Evolutionary conservation across 1,140 invertebrate species (phyloP).

Genomic region (Pogonomyrmex barbatus): DNA sequence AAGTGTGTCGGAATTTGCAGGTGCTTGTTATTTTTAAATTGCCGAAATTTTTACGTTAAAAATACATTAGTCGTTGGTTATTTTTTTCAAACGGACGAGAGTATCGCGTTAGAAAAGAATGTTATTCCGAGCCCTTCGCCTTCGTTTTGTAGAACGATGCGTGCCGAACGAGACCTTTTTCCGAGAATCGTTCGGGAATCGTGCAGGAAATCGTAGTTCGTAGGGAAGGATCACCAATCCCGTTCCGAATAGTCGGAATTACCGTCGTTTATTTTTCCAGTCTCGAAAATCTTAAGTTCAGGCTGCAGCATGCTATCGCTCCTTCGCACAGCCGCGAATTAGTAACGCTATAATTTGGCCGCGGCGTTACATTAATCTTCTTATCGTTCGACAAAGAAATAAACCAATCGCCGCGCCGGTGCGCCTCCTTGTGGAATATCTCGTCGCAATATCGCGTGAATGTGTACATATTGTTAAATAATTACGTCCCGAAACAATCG

Average conservation of each 20-base stretch:
- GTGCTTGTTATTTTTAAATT: too few species aligned
- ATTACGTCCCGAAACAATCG: not conserved
- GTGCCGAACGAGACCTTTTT: conserved; percentile 56
- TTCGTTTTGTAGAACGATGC: not conserved
- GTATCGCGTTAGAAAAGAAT: not conserved
- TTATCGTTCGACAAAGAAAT: conserved; percentile 41
- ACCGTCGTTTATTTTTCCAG: conserved; percentile 34
- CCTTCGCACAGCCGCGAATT: conserved; percentile 30
- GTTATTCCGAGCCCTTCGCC: not conserved
- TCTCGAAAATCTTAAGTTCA: conserved; percentile 38
- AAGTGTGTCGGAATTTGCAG: too few species aligned
- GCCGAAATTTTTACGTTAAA: not conserved
- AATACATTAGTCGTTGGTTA: not conserved
- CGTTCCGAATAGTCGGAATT: conserved; percentile 22
- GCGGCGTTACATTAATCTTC: conserved; percentile 22
- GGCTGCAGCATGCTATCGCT: conserved; percentile 15
- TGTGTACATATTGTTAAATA: conserved; percentile 24
- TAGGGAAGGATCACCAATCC: not conserved
- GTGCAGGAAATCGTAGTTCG: conserved; percentile 69
- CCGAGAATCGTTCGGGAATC: conserved; percentile 62
- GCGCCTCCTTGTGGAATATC: not conserved
- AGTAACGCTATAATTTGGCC: conserved; percentile 43
- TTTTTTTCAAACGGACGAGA: not conserved
- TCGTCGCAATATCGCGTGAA: conserved; percentile 13
- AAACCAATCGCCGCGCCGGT: conserved; percentile 23